These are phyloP conservation scores for Drosophila cognata DNA, from an alignment of 2,888 invertebrate genomes.

Conservation along the genomic window DNA sequence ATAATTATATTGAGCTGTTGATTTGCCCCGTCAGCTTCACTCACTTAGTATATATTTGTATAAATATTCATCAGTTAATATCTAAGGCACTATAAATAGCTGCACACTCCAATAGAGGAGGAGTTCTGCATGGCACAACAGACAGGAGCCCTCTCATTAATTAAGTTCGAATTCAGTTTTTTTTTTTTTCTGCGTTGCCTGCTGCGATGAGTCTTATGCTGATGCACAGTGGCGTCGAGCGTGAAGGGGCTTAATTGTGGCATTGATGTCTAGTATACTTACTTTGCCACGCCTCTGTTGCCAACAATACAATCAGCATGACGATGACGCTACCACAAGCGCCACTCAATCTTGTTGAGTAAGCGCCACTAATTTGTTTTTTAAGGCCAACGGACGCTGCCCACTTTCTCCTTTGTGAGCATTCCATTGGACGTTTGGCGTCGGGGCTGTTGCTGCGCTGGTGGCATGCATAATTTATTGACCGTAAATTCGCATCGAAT, in stretches of 20 bases:
- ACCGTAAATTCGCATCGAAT: constrained; percentile 63
- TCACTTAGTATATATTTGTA: constrained; percentile 21
- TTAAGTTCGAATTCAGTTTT: constrained; percentile 62
- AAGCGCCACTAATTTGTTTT: constrained; percentile 78
- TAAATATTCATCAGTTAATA: constrained; percentile 74
- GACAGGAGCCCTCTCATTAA: constrained; percentile 64
- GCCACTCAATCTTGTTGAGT: constrained; percentile 77
- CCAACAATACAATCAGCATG: constrained; percentile 14
- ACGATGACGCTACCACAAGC: constrained; percentile 68
- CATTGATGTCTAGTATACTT: constrained; percentile 1
- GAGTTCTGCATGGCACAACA: constrained; percentile 17
- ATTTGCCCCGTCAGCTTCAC: constrained; percentile 65
- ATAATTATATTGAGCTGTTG: constrained; percentile 69
- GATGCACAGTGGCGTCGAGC: constrained; percentile 15
- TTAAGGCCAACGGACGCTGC: constrained; percentile 42
- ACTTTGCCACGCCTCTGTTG: constrained; percentile 11
- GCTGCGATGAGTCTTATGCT: constrained; percentile 25
- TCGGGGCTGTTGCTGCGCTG: constrained; percentile 18
- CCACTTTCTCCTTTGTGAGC: background rate
- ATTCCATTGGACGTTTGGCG: background rate
- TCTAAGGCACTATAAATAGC: constrained; percentile 57
- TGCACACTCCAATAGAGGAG: constrained; percentile 2
- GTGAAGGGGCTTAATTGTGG: constrained; percentile 3
- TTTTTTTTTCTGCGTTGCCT: constrained; percentile 1
- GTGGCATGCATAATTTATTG: constrained; percentile 76